Evolutionary conservation across 2,888 invertebrate species (phyloP), one percentile per base, ranked within the genome.

Genomic region (Patella pellucida): DNA sequence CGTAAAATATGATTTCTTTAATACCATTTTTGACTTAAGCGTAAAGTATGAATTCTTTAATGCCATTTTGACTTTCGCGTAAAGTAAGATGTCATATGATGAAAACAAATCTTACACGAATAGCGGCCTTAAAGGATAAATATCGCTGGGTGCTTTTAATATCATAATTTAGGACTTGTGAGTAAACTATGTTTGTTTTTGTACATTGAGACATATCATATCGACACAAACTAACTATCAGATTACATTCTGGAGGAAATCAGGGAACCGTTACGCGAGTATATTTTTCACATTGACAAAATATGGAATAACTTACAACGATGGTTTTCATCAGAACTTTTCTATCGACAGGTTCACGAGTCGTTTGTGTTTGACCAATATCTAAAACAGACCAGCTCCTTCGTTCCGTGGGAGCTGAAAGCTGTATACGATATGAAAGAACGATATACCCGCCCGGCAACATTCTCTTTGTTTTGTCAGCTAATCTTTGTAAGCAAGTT

Each of bases 301-400:
- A 62, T 62, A 23, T 62, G 62, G 62, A 62, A 62, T 62, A 62
- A 62, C 62, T 62, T 23, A 62, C 62, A 62, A 62, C 62, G 19
- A 23, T 62, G 62, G 19, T 62, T 62, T 62, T 15, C 62, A 62
- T 62, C 62, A 62, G 19, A 62, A 23, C 19, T 14, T 23, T 62
- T 62, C 62, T 41, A 41, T 23, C 62, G 62, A 23, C 62, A 23
- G 19, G 62, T 62, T 62, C 62, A 19, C 62, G 41, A 62, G 62
- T 23, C 62, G 62, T 62, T 62, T 19, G 62, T 23, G 23, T 41
- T 62, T 62, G 62, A 62, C 62, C 62, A 62, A 62, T 62, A 62
- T 62, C 19, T 62, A 62, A 62, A 62, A 19, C 62, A 62, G 62
- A 62, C 62, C 62, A 23, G 41, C 41, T 41, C 41, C 62, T 62